Percentiles rank a stretch among this genome's conserved stretches.
Conservation (phyloP, 2,888 invertebrate species). For the Megastigmus dorsalis region DNA sequence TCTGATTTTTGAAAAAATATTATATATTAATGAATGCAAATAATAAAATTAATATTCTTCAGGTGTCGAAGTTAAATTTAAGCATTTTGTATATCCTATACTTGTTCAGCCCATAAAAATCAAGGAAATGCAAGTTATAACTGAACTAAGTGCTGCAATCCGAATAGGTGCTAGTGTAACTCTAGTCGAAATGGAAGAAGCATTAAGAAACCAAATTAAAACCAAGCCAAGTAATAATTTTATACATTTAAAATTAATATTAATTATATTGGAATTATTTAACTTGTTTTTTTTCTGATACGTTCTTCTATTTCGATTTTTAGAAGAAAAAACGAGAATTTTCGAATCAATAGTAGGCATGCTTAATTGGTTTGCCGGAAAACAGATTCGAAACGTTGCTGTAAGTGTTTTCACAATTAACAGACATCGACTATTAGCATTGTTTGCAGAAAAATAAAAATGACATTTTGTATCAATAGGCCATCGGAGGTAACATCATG, state of each 20-base stretch:
- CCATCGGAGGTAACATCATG: constrained; percentile 94
- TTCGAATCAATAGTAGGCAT: constrained; percentile 85
- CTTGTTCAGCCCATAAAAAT: constrained; percentile 85
- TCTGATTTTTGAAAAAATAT: neutral
- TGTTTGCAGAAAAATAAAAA: no score
- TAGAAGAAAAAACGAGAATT: constrained; percentile 78
- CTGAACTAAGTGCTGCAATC: constrained; percentile 77
- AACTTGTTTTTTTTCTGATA: no score
- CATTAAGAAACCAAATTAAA: constrained; percentile 77
- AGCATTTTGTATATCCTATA: constrained; percentile 86
- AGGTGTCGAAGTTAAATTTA: constrained; percentile 92
- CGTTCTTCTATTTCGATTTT: no score
- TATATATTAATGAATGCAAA: no score
- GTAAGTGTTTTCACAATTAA: constrained; percentile 69
- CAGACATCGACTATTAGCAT: neutral
- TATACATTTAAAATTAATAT: neutral
- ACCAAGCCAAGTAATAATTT: constrained; percentile 72
- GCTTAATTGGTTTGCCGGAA: constrained; percentile 96
- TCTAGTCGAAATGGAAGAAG: constrained; percentile 83
- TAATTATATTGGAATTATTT: no score
- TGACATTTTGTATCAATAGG: no score
- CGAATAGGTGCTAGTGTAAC: constrained; percentile 88
- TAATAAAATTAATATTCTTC: neutral
- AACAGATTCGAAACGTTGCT: constrained; percentile 95
- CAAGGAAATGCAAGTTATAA: constrained; percentile 80